phyloP scores from a whole-genome alignment of 2,888 invertebrate genomes.

The Cephus runcator region DNA sequence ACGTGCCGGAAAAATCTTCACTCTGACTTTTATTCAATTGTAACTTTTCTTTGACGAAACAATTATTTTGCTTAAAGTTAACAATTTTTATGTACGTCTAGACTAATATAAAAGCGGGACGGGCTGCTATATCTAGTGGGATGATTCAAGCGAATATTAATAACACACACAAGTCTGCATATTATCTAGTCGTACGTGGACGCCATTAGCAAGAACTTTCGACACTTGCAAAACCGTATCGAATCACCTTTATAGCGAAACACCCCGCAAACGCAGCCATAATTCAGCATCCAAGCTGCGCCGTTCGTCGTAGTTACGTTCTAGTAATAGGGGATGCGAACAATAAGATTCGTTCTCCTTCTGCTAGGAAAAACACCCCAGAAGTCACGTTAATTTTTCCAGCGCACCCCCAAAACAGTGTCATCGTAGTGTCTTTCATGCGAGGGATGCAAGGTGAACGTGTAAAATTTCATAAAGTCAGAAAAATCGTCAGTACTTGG shows the following conservation, averaged over 20 bases:
- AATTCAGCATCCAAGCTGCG: slow-evolving; percentile 48
- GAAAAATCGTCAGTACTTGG: not conserved
- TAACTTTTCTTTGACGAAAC: not conserved
- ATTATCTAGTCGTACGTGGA: slow-evolving; percentile 34
- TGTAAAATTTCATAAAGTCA: not conserved
- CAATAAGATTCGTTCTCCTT: slow-evolving; percentile 34
- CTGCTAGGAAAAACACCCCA: not conserved
- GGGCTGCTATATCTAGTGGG: not conserved
- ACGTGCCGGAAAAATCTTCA: slow-evolving; percentile 42
- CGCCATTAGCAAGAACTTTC: slow-evolving; percentile 56
- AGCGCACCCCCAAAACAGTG: not conserved
- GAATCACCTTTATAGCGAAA: slow-evolving; percentile 58
- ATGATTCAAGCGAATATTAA: slow-evolving; percentile 39
- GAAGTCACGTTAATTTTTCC: not conserved
- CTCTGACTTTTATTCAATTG: not conserved
- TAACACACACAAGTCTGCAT: slow-evolving; percentile 45
- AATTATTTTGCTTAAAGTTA: not conserved
- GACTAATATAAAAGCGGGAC: not conserved
- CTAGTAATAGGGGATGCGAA: slow-evolving; percentile 20
- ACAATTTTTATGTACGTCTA: not conserved
- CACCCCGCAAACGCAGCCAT: slow-evolving; percentile 49
- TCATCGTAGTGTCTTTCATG: not conserved
- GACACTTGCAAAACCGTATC: slow-evolving; percentile 64
- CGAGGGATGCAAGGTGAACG: not conserved
- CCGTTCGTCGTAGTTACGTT: slow-evolving; percentile 15